Evolutionary conservation across 2,113 vertebrate genomes (phyloP).

Genomic region (Antigone vipio): DNA sequence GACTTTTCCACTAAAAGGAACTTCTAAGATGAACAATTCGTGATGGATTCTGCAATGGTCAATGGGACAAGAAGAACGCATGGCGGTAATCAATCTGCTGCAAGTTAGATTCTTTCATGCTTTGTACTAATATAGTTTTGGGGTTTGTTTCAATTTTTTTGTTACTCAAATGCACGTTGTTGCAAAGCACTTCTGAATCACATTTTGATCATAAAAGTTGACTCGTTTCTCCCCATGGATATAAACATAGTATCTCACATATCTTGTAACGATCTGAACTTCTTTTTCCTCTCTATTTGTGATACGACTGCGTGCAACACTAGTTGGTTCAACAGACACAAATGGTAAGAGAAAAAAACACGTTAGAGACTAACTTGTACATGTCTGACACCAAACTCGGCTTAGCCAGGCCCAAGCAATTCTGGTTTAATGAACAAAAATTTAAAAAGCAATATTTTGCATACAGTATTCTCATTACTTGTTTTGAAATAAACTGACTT

Average conservation of each 20-base stretch:
- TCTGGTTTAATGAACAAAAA: neutral
- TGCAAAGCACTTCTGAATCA: neutral
- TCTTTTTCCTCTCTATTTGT: neutral
- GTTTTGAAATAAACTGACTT: neutral
- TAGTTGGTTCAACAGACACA: neutral
- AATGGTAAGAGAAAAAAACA: neutral
- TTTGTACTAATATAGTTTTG: neutral
- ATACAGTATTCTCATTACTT: neutral
- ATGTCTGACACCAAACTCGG: neutral
- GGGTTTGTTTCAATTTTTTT: neutral
- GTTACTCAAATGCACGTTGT: neutral
- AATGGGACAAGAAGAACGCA: neutral
- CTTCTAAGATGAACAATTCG: neutral
- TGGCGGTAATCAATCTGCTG: neutral
- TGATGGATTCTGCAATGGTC: neutral
- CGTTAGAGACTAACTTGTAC: neutral
- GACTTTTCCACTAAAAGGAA: neutral
- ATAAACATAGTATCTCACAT: neutral
- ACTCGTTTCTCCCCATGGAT: neutral
- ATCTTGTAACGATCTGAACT: neutral
- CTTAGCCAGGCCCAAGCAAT: neutral
- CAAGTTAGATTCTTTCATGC: neutral
- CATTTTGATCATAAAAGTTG: neutral
- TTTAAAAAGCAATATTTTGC: neutral
- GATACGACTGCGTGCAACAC: neutral